phyloP scores from a whole-genome alignment of 37 sponge, comb jelly and placozoan species.

The Hexactinellida sp. region DNA sequence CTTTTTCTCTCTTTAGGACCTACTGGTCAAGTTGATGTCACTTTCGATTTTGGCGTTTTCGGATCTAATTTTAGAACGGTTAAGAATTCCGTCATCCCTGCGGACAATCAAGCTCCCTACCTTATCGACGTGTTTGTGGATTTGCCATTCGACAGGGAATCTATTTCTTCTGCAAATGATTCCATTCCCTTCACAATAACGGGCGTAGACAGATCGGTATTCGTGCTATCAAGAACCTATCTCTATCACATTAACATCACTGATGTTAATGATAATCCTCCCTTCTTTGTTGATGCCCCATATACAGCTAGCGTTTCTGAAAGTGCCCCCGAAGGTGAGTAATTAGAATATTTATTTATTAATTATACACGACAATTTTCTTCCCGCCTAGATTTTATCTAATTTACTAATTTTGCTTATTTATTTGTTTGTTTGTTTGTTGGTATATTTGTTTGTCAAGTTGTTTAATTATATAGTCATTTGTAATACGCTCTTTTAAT shows the following conservation, averaged over 20 bases:
- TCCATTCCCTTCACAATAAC: neutral
- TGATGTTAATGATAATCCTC: neutral
- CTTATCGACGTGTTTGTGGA: neutral
- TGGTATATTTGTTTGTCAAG: no score
- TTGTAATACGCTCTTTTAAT: no score
- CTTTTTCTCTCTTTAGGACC: neutral
- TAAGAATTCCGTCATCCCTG: neutral
- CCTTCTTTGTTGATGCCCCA: neutral
- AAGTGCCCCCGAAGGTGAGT: neutral
- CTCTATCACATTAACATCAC: neutral
- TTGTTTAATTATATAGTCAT: no score
- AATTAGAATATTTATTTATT: neutral
- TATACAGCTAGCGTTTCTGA: neutral
- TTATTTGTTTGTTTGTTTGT: no score
- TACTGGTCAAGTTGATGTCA: neutral
- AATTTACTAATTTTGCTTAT: no score
- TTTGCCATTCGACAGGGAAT: neutral
- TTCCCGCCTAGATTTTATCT: no score
- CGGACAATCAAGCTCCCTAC: neutral
- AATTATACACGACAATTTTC: neutral
- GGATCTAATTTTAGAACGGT: neutral
- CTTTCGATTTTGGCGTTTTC: neutral
- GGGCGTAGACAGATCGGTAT: neutral
- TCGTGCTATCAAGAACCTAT: neutral
- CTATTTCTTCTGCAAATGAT: neutral